Base-by-base conservation (phyloP, 2,888 invertebrate species). In the Cerastis rubricosa region DNA sequence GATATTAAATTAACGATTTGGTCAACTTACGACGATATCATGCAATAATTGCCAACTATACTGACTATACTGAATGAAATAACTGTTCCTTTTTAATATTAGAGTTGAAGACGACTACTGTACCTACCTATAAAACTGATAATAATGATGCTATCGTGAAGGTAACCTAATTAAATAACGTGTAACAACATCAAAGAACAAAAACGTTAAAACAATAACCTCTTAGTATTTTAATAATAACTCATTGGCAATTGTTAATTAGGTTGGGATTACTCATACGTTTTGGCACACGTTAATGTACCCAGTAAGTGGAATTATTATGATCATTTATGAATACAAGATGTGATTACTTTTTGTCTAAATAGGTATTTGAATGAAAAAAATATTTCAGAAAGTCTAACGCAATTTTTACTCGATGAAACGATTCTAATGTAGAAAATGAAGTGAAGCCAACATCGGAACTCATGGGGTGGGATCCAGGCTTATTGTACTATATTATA, bases 201-300 rank as follows among this genome's bases (percentile, higher is more conserved):
- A 25, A 78, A 69, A 61, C n/a, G 40, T 40, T 14, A 76, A 51
- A 35, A 68, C 59, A 76, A 43, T 47, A 59, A 35, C 43, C 19
- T 43, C 59, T 4, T 61, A 61, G n/a, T 65, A 49, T 51, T 77
- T 45, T 35, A 77, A 63, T 45, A 70, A 71, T 80, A 80, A 43
- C 79, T 79, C 8, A 40, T 67, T 66, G 51, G 19, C 35, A 29
- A 54, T 66, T 40, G 49, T 66, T 51, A 49, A 54, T 63, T n/a
- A 81, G 45, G 49, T 69, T 40, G 19, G 47, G 43, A 76, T 68
- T 81, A 59, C 14, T 59, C 64, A 51, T 61, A 69, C 49, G 35
- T 65, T 69, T 80, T 82, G 80, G 80, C 80, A 80, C 80, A 70
- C 14, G 14, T 51, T 59, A 61, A 47, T 65, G 17, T 45, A n/a